Conservation (phyloP, 2,113 vertebrate genomes). For the Dermatemys mawii region DNA sequence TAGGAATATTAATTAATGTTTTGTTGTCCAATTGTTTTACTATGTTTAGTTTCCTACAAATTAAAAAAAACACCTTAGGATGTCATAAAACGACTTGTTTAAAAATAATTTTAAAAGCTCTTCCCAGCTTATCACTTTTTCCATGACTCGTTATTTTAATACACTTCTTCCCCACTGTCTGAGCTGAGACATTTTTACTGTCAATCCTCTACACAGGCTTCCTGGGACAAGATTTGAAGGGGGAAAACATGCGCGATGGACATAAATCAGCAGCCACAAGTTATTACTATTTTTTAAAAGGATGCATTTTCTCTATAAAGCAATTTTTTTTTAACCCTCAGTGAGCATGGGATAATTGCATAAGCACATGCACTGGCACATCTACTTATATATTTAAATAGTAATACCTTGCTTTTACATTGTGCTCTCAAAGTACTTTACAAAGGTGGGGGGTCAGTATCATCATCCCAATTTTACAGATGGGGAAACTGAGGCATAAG, state of each 20-base stretch:
- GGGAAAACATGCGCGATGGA: background rate
- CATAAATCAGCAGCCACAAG: background rate
- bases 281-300: background rate
- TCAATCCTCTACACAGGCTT: background rate
- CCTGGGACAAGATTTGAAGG: background rate
- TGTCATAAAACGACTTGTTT: background rate
- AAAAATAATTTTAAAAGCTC: background rate
- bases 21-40: background rate
- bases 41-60: background rate
- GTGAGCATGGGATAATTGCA: background rate
- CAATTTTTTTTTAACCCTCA: background rate
- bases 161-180: background rate
- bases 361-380: background rate
- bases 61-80: background rate
- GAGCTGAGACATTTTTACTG: background rate
- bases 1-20: rapidly evolving
- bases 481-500: background rate
- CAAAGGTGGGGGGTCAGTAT: background rate
- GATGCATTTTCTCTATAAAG: background rate
- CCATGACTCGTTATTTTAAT: background rate
- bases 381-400: background rate
- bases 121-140: background rate
- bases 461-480: background rate
- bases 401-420: background rate
- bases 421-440: background rate